Percentiles rank a stretch among this genome's conserved stretches.
Conservation (phyloP, 2,113 vertebrate species). For the Syrrhaptes paradoxus region DNA sequence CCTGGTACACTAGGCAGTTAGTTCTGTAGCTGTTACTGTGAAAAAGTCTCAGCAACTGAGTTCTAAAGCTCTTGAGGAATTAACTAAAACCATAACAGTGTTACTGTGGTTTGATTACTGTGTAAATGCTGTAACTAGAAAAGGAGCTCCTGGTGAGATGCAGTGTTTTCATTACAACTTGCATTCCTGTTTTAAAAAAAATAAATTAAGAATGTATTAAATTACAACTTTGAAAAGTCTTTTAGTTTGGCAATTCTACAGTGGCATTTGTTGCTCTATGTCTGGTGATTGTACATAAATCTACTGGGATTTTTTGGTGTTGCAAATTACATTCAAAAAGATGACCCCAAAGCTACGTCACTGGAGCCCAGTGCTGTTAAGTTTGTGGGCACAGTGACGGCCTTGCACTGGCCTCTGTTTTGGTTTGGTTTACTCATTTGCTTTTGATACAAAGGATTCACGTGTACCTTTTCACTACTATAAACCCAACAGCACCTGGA, state of each 20-base stretch:
- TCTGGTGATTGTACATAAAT: neutral
- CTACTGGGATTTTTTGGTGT: neutral
- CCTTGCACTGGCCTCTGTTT: neutral
- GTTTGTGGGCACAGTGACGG: neutral
- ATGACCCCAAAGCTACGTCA: fast-evolving
- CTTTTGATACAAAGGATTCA: neutral
- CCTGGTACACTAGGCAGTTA: fast-evolving
- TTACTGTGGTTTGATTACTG: neutral
- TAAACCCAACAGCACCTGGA: neutral
- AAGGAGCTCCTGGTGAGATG: neutral
- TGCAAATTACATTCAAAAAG: neutral
- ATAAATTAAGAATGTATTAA: neutral
- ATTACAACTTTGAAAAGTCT: neutral
- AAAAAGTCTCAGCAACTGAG: neutral
- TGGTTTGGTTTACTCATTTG: neutral
- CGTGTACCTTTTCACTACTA: neutral
- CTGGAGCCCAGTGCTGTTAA: neutral
- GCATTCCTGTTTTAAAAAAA: neutral
- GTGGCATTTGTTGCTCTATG: fast-evolving
- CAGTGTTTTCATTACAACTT: neutral
- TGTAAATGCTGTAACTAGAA: neutral
- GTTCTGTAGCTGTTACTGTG: fast-evolving
- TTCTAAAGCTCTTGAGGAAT: neutral
- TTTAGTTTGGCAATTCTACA: neutral
- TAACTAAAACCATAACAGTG: fast-evolving